A percentile compares a stretch with the other conserved stretches of the same genome.
These are phyloP conservation scores for Phocides pigmalion DNA, from an alignment of 1,140 invertebrate species.

Conservation along the genomic window DNA sequence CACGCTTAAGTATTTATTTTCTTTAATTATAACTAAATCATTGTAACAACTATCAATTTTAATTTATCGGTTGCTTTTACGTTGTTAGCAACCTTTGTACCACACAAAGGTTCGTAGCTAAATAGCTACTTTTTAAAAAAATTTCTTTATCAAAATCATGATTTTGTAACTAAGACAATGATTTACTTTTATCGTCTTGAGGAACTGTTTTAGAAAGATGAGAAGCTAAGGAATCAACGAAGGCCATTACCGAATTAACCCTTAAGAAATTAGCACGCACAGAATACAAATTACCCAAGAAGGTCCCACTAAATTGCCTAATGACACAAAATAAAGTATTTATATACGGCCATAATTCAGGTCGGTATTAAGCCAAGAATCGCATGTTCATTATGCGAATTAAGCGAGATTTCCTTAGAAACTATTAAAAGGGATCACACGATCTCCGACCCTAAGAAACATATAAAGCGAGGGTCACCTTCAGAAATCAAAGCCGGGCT, in stretches of 20 bases:
- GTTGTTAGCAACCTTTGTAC: too few species aligned
- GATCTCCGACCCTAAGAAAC: slow-evolving; percentile 57
- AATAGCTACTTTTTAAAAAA: too few species aligned
- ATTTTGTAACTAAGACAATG: neutral
- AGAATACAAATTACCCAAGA: slow-evolving; percentile 25
- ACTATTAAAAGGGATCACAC: slow-evolving; percentile 72
- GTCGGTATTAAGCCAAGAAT: slow-evolving; percentile 56
- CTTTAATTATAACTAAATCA: too few species aligned
- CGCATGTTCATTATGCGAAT: slow-evolving; percentile 68
- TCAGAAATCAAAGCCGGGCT: slow-evolving; percentile 76
- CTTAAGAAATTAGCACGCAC: slow-evolving; percentile 61
- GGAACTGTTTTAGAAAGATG: neutral
- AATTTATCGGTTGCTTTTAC: too few species aligned
- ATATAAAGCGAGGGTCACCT: slow-evolving; percentile 67
- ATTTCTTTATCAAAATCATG: too few species aligned
- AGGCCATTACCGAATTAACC: slow-evolving; percentile 44
- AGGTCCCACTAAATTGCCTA: slow-evolving; percentile 29
- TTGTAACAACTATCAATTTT: too few species aligned
- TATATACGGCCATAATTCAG: slow-evolving; percentile 50
- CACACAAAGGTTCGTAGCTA: too few species aligned
- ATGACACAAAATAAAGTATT: slow-evolving; percentile 41
- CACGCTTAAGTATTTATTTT: too few species aligned
- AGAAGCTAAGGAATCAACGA: neutral
- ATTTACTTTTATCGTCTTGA: neutral
- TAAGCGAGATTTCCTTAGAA: slow-evolving; percentile 66